Conservation (phyloP, 1,140 invertebrate genomes). For the Lordiphosa collinella region DNA sequence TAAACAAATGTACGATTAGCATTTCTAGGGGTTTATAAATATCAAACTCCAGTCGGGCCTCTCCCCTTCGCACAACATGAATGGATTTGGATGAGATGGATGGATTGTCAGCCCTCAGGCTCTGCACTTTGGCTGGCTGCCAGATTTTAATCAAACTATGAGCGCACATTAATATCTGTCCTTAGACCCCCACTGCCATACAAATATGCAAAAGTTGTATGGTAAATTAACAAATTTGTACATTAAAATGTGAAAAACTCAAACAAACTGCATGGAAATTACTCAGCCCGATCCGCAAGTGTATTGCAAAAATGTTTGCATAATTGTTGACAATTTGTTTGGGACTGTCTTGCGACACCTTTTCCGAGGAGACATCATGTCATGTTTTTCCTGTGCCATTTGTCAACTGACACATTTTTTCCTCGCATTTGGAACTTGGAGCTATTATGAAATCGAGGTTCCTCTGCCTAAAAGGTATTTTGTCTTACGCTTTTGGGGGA, state of each 20-base stretch:
- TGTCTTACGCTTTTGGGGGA: constrained; percentile 9
- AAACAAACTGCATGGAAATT: constrained; percentile 75
- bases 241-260: constrained; percentile 75
- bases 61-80: background rate
- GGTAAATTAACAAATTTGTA: constrained; percentile 79
- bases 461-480: constrained; percentile 13
- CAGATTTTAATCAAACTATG: constrained; percentile 77
- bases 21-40: constrained; percentile 19
- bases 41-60: constrained; percentile 17
- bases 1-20: constrained; percentile 2
- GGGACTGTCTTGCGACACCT: constrained; percentile 69
- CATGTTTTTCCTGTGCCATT: constrained; percentile 79
- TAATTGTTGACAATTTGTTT: constrained; percentile 73
- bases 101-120: constrained; percentile 64
- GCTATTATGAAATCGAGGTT: constrained; percentile 54
- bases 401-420: constrained; percentile 72
- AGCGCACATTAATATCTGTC: constrained; percentile 73
- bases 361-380: constrained; percentile 37
- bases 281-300: constrained; percentile 37
- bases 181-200: constrained; percentile 39
- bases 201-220: constrained; percentile 77
- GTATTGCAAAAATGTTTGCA: constrained; percentile 68
- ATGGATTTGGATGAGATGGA: constrained; percentile 55
- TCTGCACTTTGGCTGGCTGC: constrained; percentile 50
- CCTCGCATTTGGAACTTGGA: constrained; percentile 15